Conservation (phyloP, 2,888 invertebrate genomes). For the Aphidius colemani region DNA sequence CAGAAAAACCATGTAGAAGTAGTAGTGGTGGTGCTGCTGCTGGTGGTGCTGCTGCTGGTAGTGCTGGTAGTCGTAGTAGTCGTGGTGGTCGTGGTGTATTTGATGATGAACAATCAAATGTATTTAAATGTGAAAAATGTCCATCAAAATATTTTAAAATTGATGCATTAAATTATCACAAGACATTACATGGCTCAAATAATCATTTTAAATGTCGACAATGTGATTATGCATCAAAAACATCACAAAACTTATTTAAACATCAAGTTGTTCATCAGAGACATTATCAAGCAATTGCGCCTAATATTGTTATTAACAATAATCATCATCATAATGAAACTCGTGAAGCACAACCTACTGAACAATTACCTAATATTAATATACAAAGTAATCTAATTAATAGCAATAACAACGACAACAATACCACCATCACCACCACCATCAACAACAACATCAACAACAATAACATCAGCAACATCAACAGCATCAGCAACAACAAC, state of each 20-base stretch:
- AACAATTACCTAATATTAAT: too few relatives aligned
- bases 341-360: constrained; percentile 2
- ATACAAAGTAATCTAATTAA: too few relatives aligned
- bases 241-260: constrained; percentile 70
- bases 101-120: constrained; percentile 42
- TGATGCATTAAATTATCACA: constrained; percentile 73
- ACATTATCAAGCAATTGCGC: constrained; percentile 32
- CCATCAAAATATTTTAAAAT: constrained; percentile 76
- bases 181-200: constrained; percentile 69
- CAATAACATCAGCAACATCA: constrained; percentile 75
- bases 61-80: too few relatives aligned
- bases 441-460: too few relatives aligned
- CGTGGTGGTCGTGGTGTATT: constrained; percentile 30
- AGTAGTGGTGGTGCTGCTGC: too few relatives aligned
- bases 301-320: too few relatives aligned
- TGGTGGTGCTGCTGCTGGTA: too few relatives aligned
- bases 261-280: constrained; percentile 65
- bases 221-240: constrained; percentile 74
- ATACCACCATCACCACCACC: too few relatives aligned
- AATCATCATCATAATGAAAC: background rate
- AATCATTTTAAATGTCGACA: constrained; percentile 71
- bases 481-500: too few relatives aligned
- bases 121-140: constrained; percentile 67
- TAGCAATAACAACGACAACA: too few relatives aligned
- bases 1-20: background rate